A percentile compares a stretch with the other conserved stretches of the same genome.
These are phyloP conservation scores for Matsumyia berberina DNA, from an alignment of 2,888 invertebrate genomes.

Conservation along the genomic window DNA sequence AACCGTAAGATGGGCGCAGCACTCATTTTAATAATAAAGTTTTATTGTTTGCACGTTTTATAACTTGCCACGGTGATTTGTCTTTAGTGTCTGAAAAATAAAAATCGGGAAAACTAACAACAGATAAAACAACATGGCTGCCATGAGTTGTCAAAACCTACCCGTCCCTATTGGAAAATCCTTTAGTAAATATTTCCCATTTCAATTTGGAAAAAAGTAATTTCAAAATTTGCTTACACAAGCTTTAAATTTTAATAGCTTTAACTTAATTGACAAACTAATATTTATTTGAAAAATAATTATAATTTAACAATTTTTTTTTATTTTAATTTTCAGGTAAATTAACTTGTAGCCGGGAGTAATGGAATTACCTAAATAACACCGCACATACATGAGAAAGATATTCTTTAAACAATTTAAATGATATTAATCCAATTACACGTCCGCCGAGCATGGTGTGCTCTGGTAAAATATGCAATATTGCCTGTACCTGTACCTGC, in stretches of 20 bases:
- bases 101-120: too few species aligned
- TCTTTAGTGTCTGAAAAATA: too few species aligned
- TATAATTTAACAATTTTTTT: conserved; percentile 9
- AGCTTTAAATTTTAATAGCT: too few species aligned
- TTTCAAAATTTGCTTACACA: too few species aligned
- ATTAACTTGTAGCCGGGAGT: conserved; percentile 14
- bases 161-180: too few species aligned
- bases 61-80: too few species aligned
- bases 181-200: too few species aligned
- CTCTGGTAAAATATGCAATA: conserved; percentile 27
- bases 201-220: too few species aligned
- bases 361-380: conserved; percentile 36
- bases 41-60: too few species aligned
- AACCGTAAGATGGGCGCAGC: too few species aligned
- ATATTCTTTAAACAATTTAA: conserved; percentile 50
- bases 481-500: not conserved
- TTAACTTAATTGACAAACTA: not conserved
- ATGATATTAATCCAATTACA: conserved; percentile 53
- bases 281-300: conserved; percentile 15
- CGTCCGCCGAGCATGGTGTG: not conserved
- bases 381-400: conserved; percentile 14
- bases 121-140: too few species aligned
- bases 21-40: conserved; percentile 11
- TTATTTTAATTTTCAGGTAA: conserved; percentile 59
- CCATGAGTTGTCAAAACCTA: too few species aligned